Conservation (phyloP, 2,888 invertebrate genomes). For the Drosophila kambysellisi region DNA sequence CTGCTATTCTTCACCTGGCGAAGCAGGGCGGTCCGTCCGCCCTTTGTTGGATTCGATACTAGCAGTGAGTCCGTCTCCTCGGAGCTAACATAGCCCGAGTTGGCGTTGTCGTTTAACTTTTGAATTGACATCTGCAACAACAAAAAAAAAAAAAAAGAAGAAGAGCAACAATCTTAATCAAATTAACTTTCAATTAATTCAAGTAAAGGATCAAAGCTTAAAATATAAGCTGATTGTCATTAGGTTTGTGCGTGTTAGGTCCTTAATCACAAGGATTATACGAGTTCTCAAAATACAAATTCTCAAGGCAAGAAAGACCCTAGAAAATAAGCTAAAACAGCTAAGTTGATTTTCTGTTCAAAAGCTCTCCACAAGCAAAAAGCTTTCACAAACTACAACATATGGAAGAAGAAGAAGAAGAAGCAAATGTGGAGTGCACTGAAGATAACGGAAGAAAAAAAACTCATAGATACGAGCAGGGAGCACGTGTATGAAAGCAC, state of each 20-base stretch:
- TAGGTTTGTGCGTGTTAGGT: not conserved
- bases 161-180: not conserved
- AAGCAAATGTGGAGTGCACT: not conserved
- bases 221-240: not conserved
- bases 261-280: not conserved
- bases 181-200: not conserved
- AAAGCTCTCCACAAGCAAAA: not conserved
- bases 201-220: not conserved
- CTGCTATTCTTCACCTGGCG: slow-evolving; percentile 84
- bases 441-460: slow-evolving; percentile 31
- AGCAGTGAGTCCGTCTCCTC: slow-evolving; percentile 94
- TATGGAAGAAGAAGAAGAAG: not conserved
- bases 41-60: slow-evolving; percentile 86
- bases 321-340: slow-evolving; percentile 6
- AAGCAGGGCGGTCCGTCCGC: slow-evolving; percentile 80
- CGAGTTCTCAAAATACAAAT: not conserved
- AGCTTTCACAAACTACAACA: slow-evolving; percentile 30
- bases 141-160: not conserved
- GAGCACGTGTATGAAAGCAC: slow-evolving; percentile 21
- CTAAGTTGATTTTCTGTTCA: not conserved
- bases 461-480: slow-evolving; percentile 15
- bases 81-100: slow-evolving; percentile 90
- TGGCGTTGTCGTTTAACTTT: slow-evolving; percentile 87
- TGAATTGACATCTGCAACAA: slow-evolving; percentile 84
- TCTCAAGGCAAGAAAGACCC: not conserved